Evolutionary conservation across 2,797 vertebrate genomes (phyloP), one percentile per base, ranked within the genome.

Genomic region (Threskiornis aethiopicus): DNA sequence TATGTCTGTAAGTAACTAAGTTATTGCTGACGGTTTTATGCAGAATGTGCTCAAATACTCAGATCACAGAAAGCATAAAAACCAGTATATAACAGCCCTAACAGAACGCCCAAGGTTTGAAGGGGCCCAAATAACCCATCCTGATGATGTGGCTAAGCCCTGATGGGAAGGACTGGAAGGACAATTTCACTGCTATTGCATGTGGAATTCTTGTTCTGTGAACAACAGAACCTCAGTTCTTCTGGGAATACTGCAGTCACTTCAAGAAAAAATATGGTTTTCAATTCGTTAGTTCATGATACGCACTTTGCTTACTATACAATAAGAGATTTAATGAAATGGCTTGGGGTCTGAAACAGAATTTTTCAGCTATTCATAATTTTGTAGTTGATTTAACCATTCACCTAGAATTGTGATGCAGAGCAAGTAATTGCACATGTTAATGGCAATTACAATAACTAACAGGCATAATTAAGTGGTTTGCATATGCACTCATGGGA

Each of bases 401-500:
- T 96, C 91, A 86, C 94, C 89, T 92, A 70, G 61, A 91, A 91
- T 81, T 44, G 83, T 72, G 87, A 84, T 88, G 83, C 89, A 89
- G 67, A 91, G 73, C 87, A 91, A 93, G 80, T 86, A 88, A 95
- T 79, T 95, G 69, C 73, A 93, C 70, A 78, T 29, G 66, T 75
- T 91, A 91, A 94, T 96, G 49, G 52, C 82, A 96, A 92, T 93
- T 93, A 94, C 65, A 95, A 83, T 87, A 94, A 90, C 90, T 89
- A 96, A 87, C 81, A 73, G 66, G 71, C 81, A 67, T 85, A 96
- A 93, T 91, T 80, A 89, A 90, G 84, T 80, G 59, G 31, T 92
- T 94, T 91, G 81, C 89, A 81, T 96, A 46, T 51, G 84, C 17
- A 69, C 81, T 80, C 69, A 3, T 41, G 94, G 89, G 92, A 85